A percentile compares a stretch with the other conserved stretches of the same genome.
Conservation (phyloP, 2,113 vertebrate species). For the Picathartes gymnocephalus region DNA sequence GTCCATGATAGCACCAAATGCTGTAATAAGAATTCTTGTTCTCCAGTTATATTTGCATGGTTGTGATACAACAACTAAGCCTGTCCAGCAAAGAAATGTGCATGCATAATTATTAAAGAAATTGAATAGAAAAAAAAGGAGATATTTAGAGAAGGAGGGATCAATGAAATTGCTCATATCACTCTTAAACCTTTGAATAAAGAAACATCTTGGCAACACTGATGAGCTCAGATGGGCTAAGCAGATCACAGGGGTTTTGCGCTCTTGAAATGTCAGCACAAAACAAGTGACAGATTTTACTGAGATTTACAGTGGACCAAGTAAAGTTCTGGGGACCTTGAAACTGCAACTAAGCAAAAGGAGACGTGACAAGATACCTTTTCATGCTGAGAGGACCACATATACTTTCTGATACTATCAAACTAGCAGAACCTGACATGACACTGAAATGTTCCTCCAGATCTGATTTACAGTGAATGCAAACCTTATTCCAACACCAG, state of each 20-base stretch:
- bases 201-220: not conserved
- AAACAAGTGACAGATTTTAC: not conserved
- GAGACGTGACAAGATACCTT: not conserved
- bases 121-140: not conserved
- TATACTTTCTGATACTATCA: not conserved
- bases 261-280: constrained; percentile 7
- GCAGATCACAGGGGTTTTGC: not conserved
- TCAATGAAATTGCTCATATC: not conserved
- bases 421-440: not conserved
- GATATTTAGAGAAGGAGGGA: not conserved
- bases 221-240: not conserved
- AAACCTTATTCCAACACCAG: not conserved
- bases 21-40: not conserved
- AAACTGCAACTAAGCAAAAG: not conserved
- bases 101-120: not conserved
- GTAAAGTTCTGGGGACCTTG: not conserved
- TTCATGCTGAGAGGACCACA: not conserved
- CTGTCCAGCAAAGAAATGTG: not conserved
- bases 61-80: not conserved
- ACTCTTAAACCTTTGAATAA: not conserved
- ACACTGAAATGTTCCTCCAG: constrained; percentile 12
- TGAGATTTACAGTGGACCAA: not conserved
- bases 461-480: constrained; percentile 5
- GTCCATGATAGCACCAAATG: not conserved
- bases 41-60: not conserved